phyloP scores from a whole-genome alignment of 2,888 invertebrate species.

The Tenthredo amoena region DNA sequence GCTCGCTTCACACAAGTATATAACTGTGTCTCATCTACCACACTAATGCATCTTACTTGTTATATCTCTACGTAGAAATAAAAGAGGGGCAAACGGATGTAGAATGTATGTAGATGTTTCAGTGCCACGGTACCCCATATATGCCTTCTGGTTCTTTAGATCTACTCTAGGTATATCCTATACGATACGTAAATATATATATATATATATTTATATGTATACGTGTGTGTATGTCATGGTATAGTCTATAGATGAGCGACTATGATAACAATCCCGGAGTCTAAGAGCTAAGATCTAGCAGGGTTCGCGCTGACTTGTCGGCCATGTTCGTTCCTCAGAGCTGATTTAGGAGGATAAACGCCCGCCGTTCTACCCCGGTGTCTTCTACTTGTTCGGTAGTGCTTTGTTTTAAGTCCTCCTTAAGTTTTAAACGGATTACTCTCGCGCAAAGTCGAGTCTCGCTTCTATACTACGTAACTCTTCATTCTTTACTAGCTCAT shows the following conservation, averaged over 20 bases:
- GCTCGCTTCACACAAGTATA: slow-evolving; percentile 63
- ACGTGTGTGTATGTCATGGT: not conserved
- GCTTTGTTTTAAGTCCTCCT: slow-evolving; percentile 46
- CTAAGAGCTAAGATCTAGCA: slow-evolving; percentile 25
- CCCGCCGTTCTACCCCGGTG: slow-evolving; percentile 11
- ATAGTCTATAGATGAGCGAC: slow-evolving; percentile 45
- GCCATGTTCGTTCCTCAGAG: slow-evolving; percentile 49
- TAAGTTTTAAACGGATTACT: slow-evolving; percentile 30
- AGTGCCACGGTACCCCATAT: not conserved
- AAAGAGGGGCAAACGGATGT: slow-evolving; percentile 11
- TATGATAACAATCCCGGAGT: slow-evolving; percentile 16
- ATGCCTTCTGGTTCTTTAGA: not conserved
- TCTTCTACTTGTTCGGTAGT: slow-evolving; percentile 44
- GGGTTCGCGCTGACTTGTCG: slow-evolving; percentile 46
- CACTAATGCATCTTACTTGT: not conserved
- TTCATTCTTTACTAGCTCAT: slow-evolving; percentile 9
- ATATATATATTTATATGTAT: not conserved
- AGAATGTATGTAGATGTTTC: not conserved
- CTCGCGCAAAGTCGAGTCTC: not conserved
- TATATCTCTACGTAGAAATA: not conserved
- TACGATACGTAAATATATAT: not conserved
- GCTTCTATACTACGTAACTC: not conserved
- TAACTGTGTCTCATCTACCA: slow-evolving; percentile 16
- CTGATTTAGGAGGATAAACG: slow-evolving; percentile 46
- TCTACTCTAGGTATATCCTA: not conserved